These are phyloP conservation scores for Syngnathus acus DNA, from an alignment of 2,797 vertebrate genomes.

Conservation along the genomic window DNA sequence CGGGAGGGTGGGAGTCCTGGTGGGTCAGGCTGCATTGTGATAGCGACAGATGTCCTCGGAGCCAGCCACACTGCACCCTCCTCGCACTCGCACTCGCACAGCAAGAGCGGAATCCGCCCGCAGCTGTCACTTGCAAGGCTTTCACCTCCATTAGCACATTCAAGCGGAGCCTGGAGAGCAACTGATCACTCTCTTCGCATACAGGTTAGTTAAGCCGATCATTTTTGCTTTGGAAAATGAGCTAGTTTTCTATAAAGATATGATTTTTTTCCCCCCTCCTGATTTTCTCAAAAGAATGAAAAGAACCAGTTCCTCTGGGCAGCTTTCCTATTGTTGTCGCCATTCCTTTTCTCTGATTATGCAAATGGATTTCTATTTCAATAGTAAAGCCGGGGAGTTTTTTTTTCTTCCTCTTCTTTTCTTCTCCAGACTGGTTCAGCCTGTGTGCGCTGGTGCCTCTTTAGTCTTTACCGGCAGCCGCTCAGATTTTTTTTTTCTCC, in stretches of 20 bases:
- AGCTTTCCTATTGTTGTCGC: constrained; percentile 31
- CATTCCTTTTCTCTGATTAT: not conserved
- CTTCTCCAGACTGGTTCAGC: constrained; percentile 4
- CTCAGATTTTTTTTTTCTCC: not conserved
- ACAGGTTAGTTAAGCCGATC: constrained; percentile 47
- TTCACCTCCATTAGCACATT: constrained; percentile 54
- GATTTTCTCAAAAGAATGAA: not conserved
- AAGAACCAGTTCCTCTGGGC: constrained; percentile 4
- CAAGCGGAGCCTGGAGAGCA: constrained; percentile 37
- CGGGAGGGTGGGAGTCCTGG: constrained; percentile 53
- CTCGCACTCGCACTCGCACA: constrained; percentile 28
- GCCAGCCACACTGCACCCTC: constrained; percentile 49
- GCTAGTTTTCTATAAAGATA: not conserved
- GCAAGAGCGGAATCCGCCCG: constrained; percentile 63
- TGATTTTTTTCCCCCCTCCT: no score
- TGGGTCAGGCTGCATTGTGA: constrained; percentile 62
- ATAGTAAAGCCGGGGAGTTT: not conserved
- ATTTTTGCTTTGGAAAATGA: not conserved
- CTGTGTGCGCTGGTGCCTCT: constrained; percentile 7
- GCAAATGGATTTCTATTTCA: constrained; percentile 12
- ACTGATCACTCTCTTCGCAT: constrained; percentile 31
- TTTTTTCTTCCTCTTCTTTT: not conserved
- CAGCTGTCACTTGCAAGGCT: constrained; percentile 66
- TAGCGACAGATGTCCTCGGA: constrained; percentile 73
- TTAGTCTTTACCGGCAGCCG: constrained; percentile 9